Evolutionary conservation across 2,797 vertebrate genomes (phyloP).

Genomic region (Scyliorhinus canicula): DNA sequence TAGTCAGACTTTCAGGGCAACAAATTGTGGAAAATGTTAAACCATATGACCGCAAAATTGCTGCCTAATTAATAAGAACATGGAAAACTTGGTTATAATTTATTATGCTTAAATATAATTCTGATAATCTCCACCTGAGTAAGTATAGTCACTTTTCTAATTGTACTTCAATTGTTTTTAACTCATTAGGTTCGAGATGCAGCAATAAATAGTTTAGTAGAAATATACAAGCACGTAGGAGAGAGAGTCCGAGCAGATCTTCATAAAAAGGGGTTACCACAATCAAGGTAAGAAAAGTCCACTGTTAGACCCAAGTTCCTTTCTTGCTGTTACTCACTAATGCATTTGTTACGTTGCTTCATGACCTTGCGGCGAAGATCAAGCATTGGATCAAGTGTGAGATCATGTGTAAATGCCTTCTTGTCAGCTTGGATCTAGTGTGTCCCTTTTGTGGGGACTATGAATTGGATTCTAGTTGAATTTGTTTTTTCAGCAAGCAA

Average conservation of each 20-base stretch:
- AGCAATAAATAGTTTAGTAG: conserved; percentile 90
- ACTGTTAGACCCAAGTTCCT: not conserved
- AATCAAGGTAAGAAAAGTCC: conserved; percentile 75
- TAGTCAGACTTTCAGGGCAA: not conserved
- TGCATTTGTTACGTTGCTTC: not conserved
- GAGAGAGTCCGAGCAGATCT: conserved; percentile 94
- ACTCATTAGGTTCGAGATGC: conserved; percentile 80
- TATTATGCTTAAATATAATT: not conserved
- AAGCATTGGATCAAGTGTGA: too few relatives aligned
- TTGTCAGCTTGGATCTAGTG: too few relatives aligned
- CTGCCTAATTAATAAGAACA: not conserved
- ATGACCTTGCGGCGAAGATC: too few relatives aligned
- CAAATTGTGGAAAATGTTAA: not conserved
- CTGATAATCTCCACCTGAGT: too few relatives aligned
- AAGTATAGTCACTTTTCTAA: not conserved
- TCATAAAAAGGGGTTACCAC: conserved; percentile 93
- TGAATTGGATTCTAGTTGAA: too few relatives aligned
- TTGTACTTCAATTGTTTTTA: conserved; percentile 9
- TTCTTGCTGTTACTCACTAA: not conserved
- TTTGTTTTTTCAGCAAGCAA: too few relatives aligned
- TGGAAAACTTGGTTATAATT: not conserved
- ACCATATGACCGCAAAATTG: too few relatives aligned
- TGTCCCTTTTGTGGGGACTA: too few relatives aligned
- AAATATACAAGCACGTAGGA: conserved; percentile 95
- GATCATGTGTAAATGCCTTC: too few relatives aligned